Conservation (phyloP, 1,140 invertebrate species). For the Leptoteleia sp. region DNA sequence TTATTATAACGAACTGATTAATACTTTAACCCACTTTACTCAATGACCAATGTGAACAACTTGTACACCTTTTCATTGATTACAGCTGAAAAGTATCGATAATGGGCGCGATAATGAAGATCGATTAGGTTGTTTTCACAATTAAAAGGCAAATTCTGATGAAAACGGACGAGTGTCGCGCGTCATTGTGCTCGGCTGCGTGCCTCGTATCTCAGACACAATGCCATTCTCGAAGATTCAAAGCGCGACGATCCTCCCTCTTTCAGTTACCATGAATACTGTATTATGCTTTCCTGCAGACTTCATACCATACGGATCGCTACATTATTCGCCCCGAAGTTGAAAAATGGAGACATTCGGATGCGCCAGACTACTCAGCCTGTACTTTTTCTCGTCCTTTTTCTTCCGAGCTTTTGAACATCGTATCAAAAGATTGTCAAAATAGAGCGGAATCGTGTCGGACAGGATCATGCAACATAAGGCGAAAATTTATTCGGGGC, state of each 20-base stretch:
- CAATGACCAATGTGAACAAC: too few species aligned
- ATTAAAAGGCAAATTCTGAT: constrained; percentile 40
- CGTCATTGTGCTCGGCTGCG: constrained; percentile 28
- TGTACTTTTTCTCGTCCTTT: constrained; percentile 29
- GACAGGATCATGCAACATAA: constrained; percentile 30
- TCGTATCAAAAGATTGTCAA: constrained; percentile 58
- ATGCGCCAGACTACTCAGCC: constrained; percentile 29
- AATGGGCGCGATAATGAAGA: not conserved
- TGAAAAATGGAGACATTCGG: constrained; percentile 60
- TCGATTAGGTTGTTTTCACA: constrained; percentile 19
- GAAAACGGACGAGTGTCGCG: constrained; percentile 8
- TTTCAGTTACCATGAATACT: constrained; percentile 54
- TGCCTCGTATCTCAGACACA: constrained; percentile 35
- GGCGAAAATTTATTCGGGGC: constrained; percentile 45
- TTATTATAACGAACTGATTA: too few species aligned
- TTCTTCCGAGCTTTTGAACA: constrained; percentile 39
- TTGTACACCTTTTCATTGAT: too few species aligned
- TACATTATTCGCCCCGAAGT: constrained; percentile 54
- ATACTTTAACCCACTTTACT: too few species aligned
- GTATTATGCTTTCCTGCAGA: constrained; percentile 57
- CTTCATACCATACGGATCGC: constrained; percentile 54
- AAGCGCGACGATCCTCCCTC: constrained; percentile 34
- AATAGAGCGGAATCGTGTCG: constrained; percentile 41
- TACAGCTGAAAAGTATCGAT: too few species aligned
- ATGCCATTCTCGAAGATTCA: constrained; percentile 35